Evolutionary conservation across 2,888 invertebrate genomes (phyloP).

Genomic region (Formica aserva): DNA sequence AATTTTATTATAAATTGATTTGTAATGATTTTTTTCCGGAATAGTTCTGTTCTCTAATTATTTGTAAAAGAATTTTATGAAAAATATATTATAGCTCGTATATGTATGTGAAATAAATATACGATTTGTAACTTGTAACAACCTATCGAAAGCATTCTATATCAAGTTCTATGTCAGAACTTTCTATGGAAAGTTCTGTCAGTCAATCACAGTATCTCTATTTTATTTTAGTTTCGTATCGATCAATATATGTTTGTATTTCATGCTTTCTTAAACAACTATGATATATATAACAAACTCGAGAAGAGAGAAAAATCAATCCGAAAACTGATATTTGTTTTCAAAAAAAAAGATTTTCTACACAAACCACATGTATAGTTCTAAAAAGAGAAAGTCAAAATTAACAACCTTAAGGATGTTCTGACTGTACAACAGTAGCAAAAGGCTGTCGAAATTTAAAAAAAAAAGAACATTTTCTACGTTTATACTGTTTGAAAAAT

Average conservation of each 20-base stretch:
- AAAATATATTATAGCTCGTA: background rate
- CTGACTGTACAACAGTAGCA: too few species aligned
- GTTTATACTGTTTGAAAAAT: too few species aligned
- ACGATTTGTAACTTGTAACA: background rate
- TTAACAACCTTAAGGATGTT: background rate
- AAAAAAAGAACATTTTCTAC: too few species aligned
- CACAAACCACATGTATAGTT: background rate
- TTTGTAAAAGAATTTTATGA: background rate
- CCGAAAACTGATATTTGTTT: background rate
- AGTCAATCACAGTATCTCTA: background rate
- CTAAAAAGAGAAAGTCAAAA: background rate
- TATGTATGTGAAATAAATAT: background rate
- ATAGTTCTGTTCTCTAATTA: background rate
- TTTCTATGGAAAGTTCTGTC: background rate
- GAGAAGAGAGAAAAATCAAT: background rate
- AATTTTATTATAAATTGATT: background rate
- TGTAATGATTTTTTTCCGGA: background rate
- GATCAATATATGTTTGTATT: conserved; percentile 19
- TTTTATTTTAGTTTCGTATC: conserved; percentile 9
- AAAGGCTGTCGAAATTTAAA: too few species aligned
- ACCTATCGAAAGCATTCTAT: background rate
- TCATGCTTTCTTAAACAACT: background rate
- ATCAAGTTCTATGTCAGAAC: too few species aligned
- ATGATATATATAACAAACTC: background rate
- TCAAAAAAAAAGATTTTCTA: background rate